These are phyloP conservation scores for Astreopora myriophthalma DNA, from an alignment of 64 coral and sea anemone species.

Conservation along the genomic window DNA sequence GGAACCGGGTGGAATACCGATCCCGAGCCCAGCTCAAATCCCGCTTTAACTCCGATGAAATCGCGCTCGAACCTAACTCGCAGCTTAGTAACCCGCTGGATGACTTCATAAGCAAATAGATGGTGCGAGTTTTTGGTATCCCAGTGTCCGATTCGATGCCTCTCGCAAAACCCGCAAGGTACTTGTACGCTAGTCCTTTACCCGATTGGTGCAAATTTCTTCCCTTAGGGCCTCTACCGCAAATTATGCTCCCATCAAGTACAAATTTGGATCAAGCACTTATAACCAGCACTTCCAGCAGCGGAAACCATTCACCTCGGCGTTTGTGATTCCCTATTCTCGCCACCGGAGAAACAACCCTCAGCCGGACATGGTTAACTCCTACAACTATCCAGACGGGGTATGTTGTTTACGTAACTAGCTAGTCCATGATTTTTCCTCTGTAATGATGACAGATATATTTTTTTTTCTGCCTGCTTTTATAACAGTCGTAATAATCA, in stretches of 20 bases:
- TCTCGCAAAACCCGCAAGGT: too few species aligned
- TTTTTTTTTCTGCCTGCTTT: background rate
- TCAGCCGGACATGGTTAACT: constrained; percentile 80
- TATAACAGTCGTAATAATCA: background rate
- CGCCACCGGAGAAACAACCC: constrained; percentile 89
- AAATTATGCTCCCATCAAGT: constrained; percentile 81
- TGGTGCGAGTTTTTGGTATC: too few species aligned
- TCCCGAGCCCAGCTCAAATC: too few species aligned
- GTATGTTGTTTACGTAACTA: constrained; percentile 47
- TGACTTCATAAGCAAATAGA: too few species aligned
- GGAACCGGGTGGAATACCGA: too few species aligned
- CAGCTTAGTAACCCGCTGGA: too few species aligned
- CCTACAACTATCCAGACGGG: constrained; percentile 76
- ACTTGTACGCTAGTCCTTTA: too few species aligned
- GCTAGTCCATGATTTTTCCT: too few species aligned
- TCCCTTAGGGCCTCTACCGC: constrained; percentile 57
- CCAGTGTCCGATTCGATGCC: too few species aligned
- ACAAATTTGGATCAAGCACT: constrained; percentile 70
- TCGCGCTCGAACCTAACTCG: too few species aligned
- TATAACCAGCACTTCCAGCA: constrained; percentile 88
- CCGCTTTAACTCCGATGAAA: too few species aligned
- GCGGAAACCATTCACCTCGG: constrained; percentile 56
- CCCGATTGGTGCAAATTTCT: background rate
- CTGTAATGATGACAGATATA: too few species aligned
- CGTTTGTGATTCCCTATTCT: constrained; percentile 91